Base-by-base conservation (phyloP, 2,888 invertebrate genomes). In the Brachypalpus laphriformis region DNA sequence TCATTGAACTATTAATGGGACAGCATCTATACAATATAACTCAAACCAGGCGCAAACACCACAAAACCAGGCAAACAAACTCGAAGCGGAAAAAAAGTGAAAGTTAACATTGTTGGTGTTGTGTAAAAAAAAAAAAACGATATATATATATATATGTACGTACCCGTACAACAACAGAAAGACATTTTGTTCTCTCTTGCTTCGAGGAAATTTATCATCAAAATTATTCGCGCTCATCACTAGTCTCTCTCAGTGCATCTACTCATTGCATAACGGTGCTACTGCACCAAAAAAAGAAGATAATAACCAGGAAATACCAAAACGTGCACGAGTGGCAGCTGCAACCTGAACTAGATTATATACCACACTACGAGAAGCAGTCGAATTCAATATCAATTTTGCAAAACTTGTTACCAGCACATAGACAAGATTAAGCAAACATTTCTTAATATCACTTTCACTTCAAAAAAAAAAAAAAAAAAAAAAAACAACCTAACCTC, bases 1-100 rank as follows among this genome's bases (percentile, higher is more conserved):
- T 83, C 83, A 47, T 80, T 83, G 83, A 83, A 83, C 83, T 83
- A 57, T 80, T 83, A 83, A 80, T 78, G 80, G 83, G 68, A 63
- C 81, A 80, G 47, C 63, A 78, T 80, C 72, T 61, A 77, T 18
- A 66, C 16, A 40, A 42, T 5, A 61, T 28, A 68, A 28, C 56
- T 56, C 49, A 66, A 45, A 59, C 61, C 68, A 74, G 25, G 22
- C 47, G 22, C 47, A 51, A 28, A 47, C 49, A 68, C 49, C 34
- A 72, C 61, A 34, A 54, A 37, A 28, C 7, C 65, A 66, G 56
- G 49, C 70, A 70, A 85, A 61, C 22, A 68, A 83, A 71, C 72
- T 28, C 68, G 45, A 78, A 68, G 42, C 54, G 47, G 45, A 77
- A 81, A 72, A n/a, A 85, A 85, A 85, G 85, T 85, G 85, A 85